Conservation (phyloP, 2,888 invertebrate species). For the Machimus atricapillus region DNA sequence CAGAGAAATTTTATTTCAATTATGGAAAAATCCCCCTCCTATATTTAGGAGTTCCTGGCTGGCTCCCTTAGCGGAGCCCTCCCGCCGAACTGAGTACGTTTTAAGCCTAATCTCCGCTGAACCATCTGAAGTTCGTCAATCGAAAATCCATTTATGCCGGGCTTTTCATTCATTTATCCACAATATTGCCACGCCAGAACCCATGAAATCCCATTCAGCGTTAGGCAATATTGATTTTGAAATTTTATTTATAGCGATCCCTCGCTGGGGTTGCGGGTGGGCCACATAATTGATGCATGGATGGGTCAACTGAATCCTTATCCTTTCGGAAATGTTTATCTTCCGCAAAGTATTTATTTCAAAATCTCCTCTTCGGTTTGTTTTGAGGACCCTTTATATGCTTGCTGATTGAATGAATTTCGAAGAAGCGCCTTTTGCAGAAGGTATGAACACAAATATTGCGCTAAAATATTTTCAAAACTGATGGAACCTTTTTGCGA, state of each 20-base stretch:
- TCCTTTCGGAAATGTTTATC: neutral
- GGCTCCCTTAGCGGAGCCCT: neutral
- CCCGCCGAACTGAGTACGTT: neutral
- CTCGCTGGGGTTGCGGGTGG: neutral
- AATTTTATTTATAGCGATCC: neutral
- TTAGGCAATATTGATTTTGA: neutral
- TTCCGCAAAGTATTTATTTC: neutral
- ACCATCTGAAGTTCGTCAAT: neutral
- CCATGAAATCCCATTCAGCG: neutral
- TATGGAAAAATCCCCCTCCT: neutral
- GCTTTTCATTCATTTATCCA: neutral
- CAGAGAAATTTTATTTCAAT: neutral
- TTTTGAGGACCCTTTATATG: neutral
- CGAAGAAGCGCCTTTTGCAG: neutral
- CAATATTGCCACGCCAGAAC: neutral
- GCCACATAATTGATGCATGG: neutral
- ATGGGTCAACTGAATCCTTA: neutral
- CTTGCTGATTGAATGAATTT: neutral
- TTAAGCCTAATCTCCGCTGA: neutral
- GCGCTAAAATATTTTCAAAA: neutral
- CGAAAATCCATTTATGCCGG: neutral
- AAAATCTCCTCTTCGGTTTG: neutral
- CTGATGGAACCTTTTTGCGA: neutral
- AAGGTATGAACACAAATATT: neutral
- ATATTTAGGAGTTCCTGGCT: neutral